Evolutionary conservation across 2,888 invertebrate species (phyloP).

Genomic region (Drosophila histrio): DNA sequence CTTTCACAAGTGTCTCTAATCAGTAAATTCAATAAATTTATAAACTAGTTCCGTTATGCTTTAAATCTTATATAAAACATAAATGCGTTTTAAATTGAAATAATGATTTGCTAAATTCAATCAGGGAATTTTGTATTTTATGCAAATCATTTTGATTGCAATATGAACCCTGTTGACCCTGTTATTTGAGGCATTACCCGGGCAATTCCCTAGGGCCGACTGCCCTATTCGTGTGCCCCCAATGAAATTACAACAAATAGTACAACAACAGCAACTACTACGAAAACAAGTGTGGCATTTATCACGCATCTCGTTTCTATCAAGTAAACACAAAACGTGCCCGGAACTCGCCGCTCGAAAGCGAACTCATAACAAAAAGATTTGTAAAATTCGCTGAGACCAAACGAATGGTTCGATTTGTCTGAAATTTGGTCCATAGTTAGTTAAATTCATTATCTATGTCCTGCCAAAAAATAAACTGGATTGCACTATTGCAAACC

Average conservation of each 20-base stretch:
- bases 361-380: conserved; percentile 55
- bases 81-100: not conserved
- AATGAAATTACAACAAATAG: conserved; percentile 19
- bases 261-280: conserved; percentile 30
- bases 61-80: conserved; percentile 10
- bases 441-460: not conserved
- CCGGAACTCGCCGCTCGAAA: conserved; percentile 9
- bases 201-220: conserved; percentile 4
- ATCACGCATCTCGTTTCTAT: conserved; percentile 19
- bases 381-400: conserved; percentile 68
- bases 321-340: conserved; percentile 2
- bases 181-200: conserved; percentile 19
- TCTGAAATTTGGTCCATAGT: conserved; percentile 32
- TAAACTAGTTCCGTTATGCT: conserved; percentile 7
- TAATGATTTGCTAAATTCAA: conserved; percentile 39
- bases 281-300: conserved; percentile 23
- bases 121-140: conserved; percentile 11
- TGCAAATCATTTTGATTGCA: conserved; percentile 50
- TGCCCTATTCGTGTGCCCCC: conserved; percentile 3
- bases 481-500: conserved; percentile 12
- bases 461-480: conserved; percentile 20
- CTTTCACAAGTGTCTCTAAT: conserved; percentile 35
- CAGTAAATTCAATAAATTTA: conserved; percentile 31
- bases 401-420: conserved; percentile 41
- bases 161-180: conserved; percentile 37